Conservation (phyloP, 2,888 invertebrate species). For the Eupeodes latifasciatus region DNA sequence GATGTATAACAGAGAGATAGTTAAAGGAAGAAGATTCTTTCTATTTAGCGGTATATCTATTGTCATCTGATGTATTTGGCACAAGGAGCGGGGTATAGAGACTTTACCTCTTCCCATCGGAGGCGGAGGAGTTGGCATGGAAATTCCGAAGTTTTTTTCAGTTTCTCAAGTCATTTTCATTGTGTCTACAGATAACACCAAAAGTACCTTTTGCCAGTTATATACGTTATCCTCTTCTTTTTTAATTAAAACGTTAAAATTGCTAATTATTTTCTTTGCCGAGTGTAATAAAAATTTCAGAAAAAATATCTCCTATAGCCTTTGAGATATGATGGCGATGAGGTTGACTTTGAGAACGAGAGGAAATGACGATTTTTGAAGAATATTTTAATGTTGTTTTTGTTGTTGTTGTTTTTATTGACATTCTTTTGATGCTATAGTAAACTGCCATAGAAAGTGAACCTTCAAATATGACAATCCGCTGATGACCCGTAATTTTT, state of each 20-base stretch:
- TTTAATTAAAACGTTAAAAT: constrained; percentile 81
- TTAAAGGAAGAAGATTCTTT: constrained; percentile 51
- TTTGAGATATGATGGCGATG: background rate
- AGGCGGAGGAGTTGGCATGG: constrained; percentile 57
- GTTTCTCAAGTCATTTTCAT: constrained; percentile 53
- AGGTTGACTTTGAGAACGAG: background rate
- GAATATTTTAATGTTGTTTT: constrained; percentile 33
- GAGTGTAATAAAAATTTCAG: constrained; percentile 71
- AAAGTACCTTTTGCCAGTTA: constrained; percentile 75
- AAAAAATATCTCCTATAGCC: constrained; percentile 36
- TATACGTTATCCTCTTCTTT: constrained; percentile 76
- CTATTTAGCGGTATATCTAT: constrained; percentile 53
- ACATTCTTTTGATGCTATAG: constrained; percentile 41
- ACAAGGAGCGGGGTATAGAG: background rate
- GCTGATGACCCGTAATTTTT: constrained; percentile 75
- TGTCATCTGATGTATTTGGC: constrained; percentile 36
- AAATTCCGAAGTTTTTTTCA: constrained; percentile 53
- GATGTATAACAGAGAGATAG: constrained; percentile 63
- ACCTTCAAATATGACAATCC: constrained; percentile 69
- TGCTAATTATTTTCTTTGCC: constrained; percentile 80
- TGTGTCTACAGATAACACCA: constrained; percentile 62
- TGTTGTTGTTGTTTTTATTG: constrained; percentile 55
- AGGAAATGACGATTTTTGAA: constrained; percentile 65
- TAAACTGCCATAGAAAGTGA: constrained; percentile 52
- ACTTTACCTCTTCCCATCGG: constrained; percentile 6